phyloP scores from a whole-genome alignment of 1,140 invertebrate species.

The Polyergus mexicanus region DNA sequence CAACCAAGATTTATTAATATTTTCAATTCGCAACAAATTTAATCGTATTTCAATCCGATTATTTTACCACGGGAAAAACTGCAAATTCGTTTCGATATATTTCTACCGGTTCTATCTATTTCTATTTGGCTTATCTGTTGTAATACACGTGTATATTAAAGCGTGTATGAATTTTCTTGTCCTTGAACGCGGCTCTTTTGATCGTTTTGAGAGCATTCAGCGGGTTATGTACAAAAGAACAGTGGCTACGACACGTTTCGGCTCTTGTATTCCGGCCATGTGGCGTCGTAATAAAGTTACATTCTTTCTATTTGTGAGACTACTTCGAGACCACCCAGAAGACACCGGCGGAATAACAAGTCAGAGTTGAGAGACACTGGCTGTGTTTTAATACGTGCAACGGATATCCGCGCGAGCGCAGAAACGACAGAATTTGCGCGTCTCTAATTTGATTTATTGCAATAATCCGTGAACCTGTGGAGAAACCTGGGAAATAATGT shows the following conservation, averaged over 20 bases:
- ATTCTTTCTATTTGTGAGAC: slow-evolving; percentile 57
- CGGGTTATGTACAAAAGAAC: not conserved
- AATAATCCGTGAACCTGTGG: slow-evolving; percentile 38
- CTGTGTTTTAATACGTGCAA: slow-evolving; percentile 39
- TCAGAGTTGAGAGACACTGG: slow-evolving; percentile 49
- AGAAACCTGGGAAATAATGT: slow-evolving; percentile 38
- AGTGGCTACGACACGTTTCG: slow-evolving; percentile 7
- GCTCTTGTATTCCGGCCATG: slow-evolving; percentile 51
- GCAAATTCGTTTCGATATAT: too few species aligned
- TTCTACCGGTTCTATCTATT: too few species aligned
- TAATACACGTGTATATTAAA: not conserved
- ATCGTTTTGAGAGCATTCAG: slow-evolving; percentile 17
- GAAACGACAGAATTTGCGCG: not conserved
- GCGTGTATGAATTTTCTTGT: slow-evolving; percentile 3
- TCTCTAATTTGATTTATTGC: slow-evolving; percentile 48
- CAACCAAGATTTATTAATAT: not conserved
- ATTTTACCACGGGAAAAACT: too few species aligned
- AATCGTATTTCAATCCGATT: not conserved
- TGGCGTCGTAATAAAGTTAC: slow-evolving; percentile 57
- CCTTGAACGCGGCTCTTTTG: not conserved
- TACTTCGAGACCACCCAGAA: slow-evolving; percentile 50
- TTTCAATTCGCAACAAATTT: slow-evolving; percentile 2
- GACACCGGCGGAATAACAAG: slow-evolving; percentile 36
- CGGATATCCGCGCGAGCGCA: slow-evolving; percentile 5
- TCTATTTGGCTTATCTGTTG: too few species aligned